A percentile compares a stretch with the other conserved stretches of the same genome.
Evolutionary conservation across 2,797 vertebrate genomes (phyloP).

Genomic region (Diglossa cyanea): DNA sequence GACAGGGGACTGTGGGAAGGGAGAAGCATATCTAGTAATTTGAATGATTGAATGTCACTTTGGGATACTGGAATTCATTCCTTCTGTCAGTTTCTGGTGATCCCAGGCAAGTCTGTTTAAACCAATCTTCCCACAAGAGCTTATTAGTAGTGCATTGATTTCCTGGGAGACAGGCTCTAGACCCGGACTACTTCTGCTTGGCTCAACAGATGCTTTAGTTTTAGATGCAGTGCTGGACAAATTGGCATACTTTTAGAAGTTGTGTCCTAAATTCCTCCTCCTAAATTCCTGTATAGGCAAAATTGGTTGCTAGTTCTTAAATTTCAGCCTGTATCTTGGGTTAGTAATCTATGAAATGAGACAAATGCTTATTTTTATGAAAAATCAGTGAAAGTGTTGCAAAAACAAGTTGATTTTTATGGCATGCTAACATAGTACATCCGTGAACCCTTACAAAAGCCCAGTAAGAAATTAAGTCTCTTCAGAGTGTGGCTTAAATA

Average conservation of each 20-base stretch:
- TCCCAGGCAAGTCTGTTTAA: neutral
- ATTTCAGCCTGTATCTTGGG: neutral
- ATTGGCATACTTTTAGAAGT: neutral
- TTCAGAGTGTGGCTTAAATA: neutral
- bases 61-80: neutral
- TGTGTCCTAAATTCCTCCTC: neutral
- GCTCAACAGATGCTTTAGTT: neutral
- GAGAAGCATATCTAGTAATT: neutral
- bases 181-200: neutral
- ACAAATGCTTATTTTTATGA: neutral
- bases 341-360: neutral
- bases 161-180: neutral
- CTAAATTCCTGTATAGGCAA: neutral
- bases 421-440: rapidly evolving
- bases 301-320: neutral
- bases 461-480: neutral
- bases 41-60: neutral
- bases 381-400: neutral
- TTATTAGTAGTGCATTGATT: neutral
- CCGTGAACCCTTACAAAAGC: neutral
- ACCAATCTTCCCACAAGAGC: neutral
- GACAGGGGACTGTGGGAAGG: neutral
- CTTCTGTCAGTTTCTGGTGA: neutral
- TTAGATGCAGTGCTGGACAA: neutral
- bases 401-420: neutral